Base-by-base conservation (phyloP, 53 echinoderm and acorn worm genomes). In the Henricia sp. region DNA sequence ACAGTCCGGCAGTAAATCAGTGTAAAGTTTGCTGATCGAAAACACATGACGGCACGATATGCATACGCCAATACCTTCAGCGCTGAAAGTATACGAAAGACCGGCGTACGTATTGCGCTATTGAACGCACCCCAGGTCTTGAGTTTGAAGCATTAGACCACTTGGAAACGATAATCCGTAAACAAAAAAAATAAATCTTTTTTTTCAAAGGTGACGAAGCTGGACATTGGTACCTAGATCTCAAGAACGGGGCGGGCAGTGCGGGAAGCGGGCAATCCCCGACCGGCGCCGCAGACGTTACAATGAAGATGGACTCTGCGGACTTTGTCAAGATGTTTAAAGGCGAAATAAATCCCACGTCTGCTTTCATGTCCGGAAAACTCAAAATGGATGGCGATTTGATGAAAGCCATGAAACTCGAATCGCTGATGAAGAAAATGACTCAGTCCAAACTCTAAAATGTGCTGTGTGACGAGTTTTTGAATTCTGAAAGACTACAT, bases 381-480 rank as follows among this genome's bases (percentile, higher is more conserved):
- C 84, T 97, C 11, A 97, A 97, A 82, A 97, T 97, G 86, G 92
- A 97, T 57, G 97, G 97, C 6, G 97, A 97, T 83, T 86, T 97
- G 63, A 90, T 91, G 35, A 97, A 97, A 52, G 97, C 94, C 25
- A 97, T 97, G 97, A 97, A 97, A 50, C 88, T 97, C 11, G 97
- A 97, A 72, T 75, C 91, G 29, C 41, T 97, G 35, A 94, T 97
- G 97, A 87, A 88, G 57, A 82, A 88, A 20, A 72, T 95, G 77
- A 60, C 77, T 11, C 70, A 89, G 33, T 87, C 95, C 4, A 95
- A 95, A 74, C 68, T 95, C 43, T 95, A 89, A 55, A n/a, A n/a
- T n/a, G n/a, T n/a, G n/a, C n/a, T n/a, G n/a, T n/a, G n/a, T n/a
- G n/a, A n/a, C n/a, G n/a, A n/a, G n/a, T n/a, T n/a, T n/a, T n/a